Conservation (phyloP, 2,888 invertebrate species). For the Ditylenchus weischeri region DNA sequence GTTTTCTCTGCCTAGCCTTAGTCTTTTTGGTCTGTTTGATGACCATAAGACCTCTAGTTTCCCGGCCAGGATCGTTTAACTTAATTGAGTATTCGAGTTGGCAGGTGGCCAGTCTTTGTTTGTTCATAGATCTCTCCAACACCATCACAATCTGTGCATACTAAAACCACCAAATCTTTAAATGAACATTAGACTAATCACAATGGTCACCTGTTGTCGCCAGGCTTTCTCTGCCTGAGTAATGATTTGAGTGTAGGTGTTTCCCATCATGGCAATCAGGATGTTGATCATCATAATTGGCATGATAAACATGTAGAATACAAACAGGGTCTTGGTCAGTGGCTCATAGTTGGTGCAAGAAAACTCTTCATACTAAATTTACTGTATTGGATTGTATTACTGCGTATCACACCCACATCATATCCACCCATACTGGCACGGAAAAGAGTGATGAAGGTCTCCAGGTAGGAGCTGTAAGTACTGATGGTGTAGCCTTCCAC, state of each 20-base stretch:
- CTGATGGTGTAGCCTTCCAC: conserved; percentile 48
- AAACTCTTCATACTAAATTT: conserved; percentile 83
- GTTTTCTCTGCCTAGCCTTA: conserved; percentile 88
- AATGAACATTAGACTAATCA: no score
- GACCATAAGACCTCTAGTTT: conserved; percentile 90
- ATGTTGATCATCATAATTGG: conserved; percentile 66
- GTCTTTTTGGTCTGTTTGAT: conserved; percentile 96
- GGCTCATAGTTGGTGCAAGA: conserved; percentile 84
- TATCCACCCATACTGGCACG: conserved; percentile 96
- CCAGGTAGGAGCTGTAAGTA: conserved; percentile 71
- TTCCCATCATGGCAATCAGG: conserved; percentile 99
- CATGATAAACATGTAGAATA: conserved; percentile 94
- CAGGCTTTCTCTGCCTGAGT: conserved; percentile 98
- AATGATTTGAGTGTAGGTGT: conserved; percentile 95
- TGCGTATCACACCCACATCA: conserved; percentile 72
- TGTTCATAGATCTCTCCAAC: conserved; percentile 85
- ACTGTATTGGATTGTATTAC: background rate
- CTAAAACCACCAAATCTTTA: conserved; percentile 61
- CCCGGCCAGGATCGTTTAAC: conserved; percentile 67
- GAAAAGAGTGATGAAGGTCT: conserved; percentile 95
- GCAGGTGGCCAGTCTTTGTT: conserved; percentile 82
- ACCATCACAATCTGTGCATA: conserved; percentile 99
- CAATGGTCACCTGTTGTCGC: conserved; percentile 76
- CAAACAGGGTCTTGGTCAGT: conserved; percentile 90
- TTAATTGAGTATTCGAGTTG: conserved; percentile 92